Evolutionary conservation across 2,888 invertebrate species (phyloP).

Genomic region (Oxycera nigricornis): DNA sequence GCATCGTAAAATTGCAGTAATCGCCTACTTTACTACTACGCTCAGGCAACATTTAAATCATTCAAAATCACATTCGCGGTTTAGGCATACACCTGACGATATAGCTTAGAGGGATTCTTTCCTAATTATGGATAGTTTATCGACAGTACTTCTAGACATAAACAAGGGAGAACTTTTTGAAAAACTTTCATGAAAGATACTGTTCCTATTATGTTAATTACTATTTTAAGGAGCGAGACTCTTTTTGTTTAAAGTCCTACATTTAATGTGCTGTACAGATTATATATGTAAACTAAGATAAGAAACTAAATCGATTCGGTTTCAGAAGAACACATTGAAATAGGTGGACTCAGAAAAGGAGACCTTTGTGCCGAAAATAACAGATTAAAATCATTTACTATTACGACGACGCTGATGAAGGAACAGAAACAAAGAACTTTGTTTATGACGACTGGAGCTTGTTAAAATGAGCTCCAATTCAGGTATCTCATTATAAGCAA

Average conservation of each 20-base stretch:
- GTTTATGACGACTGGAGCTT: not conserved
- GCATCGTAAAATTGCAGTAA: no score
- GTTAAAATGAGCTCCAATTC: not conserved
- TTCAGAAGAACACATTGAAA: not conserved
- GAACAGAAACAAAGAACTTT: not conserved
- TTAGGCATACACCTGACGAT: no score
- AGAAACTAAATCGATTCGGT: not conserved
- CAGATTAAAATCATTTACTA: not conserved
- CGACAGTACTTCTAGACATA: no score
- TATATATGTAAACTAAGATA: not conserved
- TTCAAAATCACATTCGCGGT: no score
- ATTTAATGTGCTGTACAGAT: not conserved
- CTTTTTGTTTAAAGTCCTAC: no score
- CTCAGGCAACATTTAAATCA: no score
- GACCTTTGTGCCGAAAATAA: not conserved
- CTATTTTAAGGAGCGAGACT: not conserved
- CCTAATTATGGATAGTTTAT: no score
- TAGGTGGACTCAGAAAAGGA: not conserved
- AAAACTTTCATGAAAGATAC: no score
- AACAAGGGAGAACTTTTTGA: no score
- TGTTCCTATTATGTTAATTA: not conserved
- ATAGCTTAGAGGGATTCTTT: no score
- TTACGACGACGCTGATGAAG: not conserved
- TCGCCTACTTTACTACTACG: no score
- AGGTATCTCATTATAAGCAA: slow-evolving; percentile 10